Percentiles rank a stretch among this genome's conserved stretches.
Evolutionary conservation across 2,797 vertebrate species (phyloP).

Genomic region (Thalassophryne amazonica): DNA sequence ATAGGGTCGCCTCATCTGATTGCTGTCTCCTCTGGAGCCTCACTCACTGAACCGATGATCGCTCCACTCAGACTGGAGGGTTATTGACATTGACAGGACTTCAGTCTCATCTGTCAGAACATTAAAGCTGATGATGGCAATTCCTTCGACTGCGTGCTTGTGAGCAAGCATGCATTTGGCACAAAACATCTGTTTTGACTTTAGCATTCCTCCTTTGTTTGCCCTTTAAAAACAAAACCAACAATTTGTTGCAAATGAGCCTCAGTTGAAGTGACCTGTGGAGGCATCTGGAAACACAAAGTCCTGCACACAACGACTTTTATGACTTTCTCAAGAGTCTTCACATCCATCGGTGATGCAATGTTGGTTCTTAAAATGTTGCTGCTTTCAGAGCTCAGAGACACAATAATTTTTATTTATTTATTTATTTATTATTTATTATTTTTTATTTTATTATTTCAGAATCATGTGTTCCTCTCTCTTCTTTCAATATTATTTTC

Average conservation of each 20-base stretch:
- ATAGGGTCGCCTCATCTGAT: conserved; percentile 37
- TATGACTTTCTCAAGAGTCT: neutral
- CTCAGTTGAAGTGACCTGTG: conserved; percentile 20
- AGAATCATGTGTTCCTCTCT: no score
- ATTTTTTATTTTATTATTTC: no score
- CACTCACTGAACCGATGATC: conserved; percentile 24
- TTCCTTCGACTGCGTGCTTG: neutral
- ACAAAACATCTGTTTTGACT: conserved; percentile 56
- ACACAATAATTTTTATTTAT: no score
- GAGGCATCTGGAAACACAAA: conserved; percentile 39
- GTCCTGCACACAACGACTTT: neutral
- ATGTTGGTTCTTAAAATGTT: no score
- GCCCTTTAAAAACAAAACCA: conserved; percentile 46
- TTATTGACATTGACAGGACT: conserved; percentile 60
- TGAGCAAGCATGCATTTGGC: neutral
- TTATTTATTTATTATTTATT: no score
- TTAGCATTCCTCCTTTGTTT: conserved; percentile 32
- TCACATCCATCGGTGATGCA: neutral
- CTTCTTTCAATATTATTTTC: no score
- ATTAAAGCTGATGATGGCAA: conserved; percentile 27
- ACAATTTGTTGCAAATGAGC: conserved; percentile 62
- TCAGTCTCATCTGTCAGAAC: conserved; percentile 10
- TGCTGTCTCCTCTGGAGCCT: conserved; percentile 25
- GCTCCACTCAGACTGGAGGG: conserved; percentile 20
- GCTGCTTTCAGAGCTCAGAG: no score